Conservation (phyloP, 2,113 vertebrate genomes). For the Eptesicus fuscus region DNA sequence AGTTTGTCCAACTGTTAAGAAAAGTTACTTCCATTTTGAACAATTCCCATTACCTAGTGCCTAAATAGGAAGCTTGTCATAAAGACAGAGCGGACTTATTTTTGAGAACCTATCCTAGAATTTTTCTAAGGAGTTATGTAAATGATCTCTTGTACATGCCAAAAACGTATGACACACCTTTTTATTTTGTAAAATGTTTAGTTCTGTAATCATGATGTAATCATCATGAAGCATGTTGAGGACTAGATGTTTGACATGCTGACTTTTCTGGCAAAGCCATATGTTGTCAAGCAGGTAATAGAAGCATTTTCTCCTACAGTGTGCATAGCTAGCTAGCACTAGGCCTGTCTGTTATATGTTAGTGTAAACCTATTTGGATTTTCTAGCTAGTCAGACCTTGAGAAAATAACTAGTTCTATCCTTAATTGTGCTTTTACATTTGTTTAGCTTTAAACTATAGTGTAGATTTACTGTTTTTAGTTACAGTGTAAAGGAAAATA, state of each 20-base stretch:
- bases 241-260: background rate
- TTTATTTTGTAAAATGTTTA: background rate
- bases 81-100: background rate
- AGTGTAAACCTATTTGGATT: background rate
- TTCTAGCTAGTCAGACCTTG: background rate
- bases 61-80: background rate
- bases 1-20: background rate
- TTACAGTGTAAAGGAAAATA: background rate
- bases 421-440: background rate
- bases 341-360: background rate
- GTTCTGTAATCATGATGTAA: background rate
- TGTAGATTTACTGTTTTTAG: conserved; percentile 12
- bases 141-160: background rate
- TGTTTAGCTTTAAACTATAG: background rate
- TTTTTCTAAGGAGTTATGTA: background rate
- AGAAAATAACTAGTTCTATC: background rate
- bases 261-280: background rate
- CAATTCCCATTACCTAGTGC: background rate
- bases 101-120: background rate
- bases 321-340: background rate
- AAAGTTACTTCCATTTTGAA: background rate
- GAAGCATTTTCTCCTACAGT: background rate
- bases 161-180: background rate
- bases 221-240: background rate
- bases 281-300: background rate